These are phyloP conservation scores for Aspidoscelis tigris DNA, from an alignment of 2,113 vertebrate species.

Conservation along the genomic window DNA sequence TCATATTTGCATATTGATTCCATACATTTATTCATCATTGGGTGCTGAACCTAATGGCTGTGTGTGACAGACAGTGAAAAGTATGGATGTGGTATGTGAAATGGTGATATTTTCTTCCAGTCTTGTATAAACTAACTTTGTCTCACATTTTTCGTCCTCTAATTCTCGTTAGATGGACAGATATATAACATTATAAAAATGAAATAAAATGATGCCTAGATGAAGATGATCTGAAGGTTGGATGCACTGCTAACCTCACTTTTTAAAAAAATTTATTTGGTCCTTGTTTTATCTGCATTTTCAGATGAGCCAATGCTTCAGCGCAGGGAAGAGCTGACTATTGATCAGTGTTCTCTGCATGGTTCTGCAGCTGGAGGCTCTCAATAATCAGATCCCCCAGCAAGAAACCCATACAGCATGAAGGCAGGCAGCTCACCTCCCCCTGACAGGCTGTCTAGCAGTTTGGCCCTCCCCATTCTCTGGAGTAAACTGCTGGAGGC, in stretches of 20 bases:
- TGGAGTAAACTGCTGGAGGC: conserved; percentile 12
- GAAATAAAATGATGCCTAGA: not conserved
- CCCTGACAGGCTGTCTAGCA: conserved; percentile 4
- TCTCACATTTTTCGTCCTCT: not conserved
- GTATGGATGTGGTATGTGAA: not conserved
- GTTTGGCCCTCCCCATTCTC: conserved; percentile 20
- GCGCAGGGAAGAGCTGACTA: conserved; percentile 32
- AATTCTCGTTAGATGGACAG: not conserved
- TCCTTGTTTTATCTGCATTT: conserved; percentile 3
- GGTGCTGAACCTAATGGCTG: not conserved
- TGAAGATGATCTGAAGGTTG: not conserved
- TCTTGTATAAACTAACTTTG: not conserved
- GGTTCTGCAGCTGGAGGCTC: conserved; percentile 37
- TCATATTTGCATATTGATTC: not conserved
- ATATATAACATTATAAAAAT: not conserved
- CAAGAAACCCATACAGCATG: conserved; percentile 35
- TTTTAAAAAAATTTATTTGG: not conserved
- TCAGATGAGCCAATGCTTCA: not conserved
- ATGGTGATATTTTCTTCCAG: not conserved
- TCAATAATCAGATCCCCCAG: conserved; percentile 35
- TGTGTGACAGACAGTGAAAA: conserved; percentile 2
- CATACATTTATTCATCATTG: conserved; percentile 12
- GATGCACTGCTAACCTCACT: not conserved
- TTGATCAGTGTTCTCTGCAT: conserved; percentile 34
- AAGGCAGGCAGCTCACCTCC: conserved; percentile 29